Evolutionary conservation across 1,140 invertebrate genomes (phyloP).

Genomic region (Ooceraea biroi): DNA sequence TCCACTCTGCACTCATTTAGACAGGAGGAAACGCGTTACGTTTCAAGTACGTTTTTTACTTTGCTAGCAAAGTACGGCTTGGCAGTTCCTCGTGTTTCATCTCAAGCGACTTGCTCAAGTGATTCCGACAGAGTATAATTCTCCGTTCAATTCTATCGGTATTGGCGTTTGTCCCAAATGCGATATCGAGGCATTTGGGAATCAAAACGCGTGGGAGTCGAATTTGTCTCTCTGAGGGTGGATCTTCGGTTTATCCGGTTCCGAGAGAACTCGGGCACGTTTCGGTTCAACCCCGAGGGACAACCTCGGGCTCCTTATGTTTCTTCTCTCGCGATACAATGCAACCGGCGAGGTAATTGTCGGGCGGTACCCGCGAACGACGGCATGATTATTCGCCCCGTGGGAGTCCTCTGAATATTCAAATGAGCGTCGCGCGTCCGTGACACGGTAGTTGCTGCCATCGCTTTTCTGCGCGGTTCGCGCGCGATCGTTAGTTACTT

Average conservation of each 20-base stretch:
- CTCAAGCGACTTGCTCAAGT: no score
- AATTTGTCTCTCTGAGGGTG: not conserved
- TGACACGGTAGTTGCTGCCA: conserved; percentile 31
- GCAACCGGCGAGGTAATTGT: conserved; percentile 43
- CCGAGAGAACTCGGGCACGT: not conserved
- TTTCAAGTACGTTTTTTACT: no score
- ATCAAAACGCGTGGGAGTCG: not conserved
- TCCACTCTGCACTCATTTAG: no score
- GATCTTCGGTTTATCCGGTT: not conserved
- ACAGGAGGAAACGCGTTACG: no score
- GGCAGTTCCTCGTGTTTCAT: no score
- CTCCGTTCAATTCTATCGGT: not conserved
- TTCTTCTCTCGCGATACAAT: conserved; percentile 36
- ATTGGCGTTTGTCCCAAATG: not conserved
- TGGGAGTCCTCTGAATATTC: conserved; percentile 68
- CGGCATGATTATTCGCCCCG: conserved; percentile 43
- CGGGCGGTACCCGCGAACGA: conserved; percentile 36
- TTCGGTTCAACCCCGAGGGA: not conserved
- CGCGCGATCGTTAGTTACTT: conserved; percentile 33
- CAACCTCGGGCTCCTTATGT: conserved; percentile 14
- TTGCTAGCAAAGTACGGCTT: no score
- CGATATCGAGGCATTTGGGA: not conserved
- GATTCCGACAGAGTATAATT: not conserved
- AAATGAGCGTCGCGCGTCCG: conserved; percentile 36
- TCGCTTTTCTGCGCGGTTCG: conserved; percentile 17